These are phyloP conservation scores for Leuciscus idus DNA, from an alignment of 2,113 vertebrate species.

Conservation along the genomic window DNA sequence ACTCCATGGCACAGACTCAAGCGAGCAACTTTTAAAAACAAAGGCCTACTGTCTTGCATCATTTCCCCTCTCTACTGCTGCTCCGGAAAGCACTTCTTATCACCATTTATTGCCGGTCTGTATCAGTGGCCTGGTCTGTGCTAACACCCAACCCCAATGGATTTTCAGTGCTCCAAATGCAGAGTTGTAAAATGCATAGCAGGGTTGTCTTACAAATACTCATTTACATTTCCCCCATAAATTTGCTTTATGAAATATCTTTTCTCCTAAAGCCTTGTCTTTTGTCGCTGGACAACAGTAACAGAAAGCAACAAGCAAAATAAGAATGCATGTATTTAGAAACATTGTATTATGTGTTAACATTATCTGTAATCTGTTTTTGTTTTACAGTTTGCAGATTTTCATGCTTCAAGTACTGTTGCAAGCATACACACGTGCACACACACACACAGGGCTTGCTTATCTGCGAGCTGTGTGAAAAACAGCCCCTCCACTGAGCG, in stretches of 20 bases:
- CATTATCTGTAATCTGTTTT: not conserved
- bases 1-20: slow-evolving; percentile 71
- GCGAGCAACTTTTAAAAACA: slow-evolving; percentile 76
- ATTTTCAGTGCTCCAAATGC: slow-evolving; percentile 47
- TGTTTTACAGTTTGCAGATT: not conserved
- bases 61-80: slow-evolving; percentile 62
- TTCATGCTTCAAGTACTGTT: slow-evolving; percentile 16
- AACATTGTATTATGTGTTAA: not conserved
- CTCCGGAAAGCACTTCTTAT: slow-evolving; percentile 69
- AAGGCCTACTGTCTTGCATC: slow-evolving; percentile 82
- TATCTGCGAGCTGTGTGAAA: slow-evolving; percentile 64
- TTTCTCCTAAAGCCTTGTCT: not conserved
- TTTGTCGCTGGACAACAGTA: not conserved
- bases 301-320: not conserved
- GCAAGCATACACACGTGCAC: slow-evolving; percentile 40
- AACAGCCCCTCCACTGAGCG: slow-evolving; percentile 63
- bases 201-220: slow-evolving; percentile 31
- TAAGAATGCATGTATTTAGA: not conserved
- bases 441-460: slow-evolving; percentile 64
- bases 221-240: slow-evolving; percentile 34
- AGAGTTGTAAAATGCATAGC: slow-evolving; percentile 46
- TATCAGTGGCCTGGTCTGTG: slow-evolving; percentile 52
- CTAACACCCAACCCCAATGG: slow-evolving; percentile 54
- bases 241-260: slow-evolving; percentile 43
- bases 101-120: slow-evolving; percentile 67